Conservation (phyloP, 2,888 invertebrate species). For the Apotomis betuletana region DNA sequence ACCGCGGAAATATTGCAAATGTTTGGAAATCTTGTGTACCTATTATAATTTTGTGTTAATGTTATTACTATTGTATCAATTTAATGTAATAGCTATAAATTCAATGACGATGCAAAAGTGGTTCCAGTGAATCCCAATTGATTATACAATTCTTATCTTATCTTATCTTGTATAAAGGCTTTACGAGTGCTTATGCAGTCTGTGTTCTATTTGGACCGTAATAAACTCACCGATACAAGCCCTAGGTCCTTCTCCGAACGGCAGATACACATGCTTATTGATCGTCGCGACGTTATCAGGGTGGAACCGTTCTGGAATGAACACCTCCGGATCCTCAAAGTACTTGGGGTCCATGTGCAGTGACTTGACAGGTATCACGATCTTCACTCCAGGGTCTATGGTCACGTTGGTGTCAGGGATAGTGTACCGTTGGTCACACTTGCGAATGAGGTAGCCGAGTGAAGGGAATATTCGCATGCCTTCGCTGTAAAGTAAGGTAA, state of each 20-base stretch:
- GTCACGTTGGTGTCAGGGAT: slow-evolving; percentile 39
- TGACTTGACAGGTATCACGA: slow-evolving; percentile 12
- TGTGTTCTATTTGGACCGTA: no score
- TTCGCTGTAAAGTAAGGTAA: slow-evolving; percentile 39
- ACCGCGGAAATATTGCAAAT: no score
- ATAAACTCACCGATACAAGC: slow-evolving; percentile 19
- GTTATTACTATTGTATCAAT: no score
- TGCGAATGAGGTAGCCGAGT: slow-evolving; percentile 36
- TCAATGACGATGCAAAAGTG: no score
- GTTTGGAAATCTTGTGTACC: no score
- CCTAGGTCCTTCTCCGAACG: slow-evolving; percentile 13
- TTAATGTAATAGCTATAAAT: no score
- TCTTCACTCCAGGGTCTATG: slow-evolving; percentile 40
- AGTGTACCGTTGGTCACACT: slow-evolving; percentile 34
- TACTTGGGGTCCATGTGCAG: slow-evolving; percentile 18
- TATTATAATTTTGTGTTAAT: no score
- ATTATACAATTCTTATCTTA: no score
- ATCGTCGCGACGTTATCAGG: slow-evolving; percentile 6
- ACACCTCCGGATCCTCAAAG: slow-evolving; percentile 20
- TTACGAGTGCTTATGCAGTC: no score
- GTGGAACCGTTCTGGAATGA: slow-evolving; percentile 17
- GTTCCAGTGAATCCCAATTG: no score
- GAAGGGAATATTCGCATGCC: slow-evolving; percentile 42
- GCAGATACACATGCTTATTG: slow-evolving; percentile 18
- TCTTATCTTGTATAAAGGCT: no score